phyloP scores from a whole-genome alignment of 1,140 invertebrate species.

The Branchinecta lynchi region DNA sequence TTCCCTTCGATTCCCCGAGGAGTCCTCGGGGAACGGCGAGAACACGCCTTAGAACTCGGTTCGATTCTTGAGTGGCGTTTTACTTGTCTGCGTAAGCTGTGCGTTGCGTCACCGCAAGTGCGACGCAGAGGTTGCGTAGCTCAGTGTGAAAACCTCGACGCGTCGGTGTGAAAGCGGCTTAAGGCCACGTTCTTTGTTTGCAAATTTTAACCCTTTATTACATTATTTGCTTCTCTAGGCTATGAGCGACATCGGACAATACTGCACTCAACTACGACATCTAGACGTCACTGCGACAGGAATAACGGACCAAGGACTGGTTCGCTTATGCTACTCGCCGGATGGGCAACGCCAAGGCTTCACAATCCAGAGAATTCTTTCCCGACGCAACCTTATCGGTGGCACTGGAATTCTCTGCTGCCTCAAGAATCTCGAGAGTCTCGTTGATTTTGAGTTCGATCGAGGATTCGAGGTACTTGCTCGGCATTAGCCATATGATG shows the following conservation, averaged over 20 bases:
- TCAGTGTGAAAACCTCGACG: too few relatives aligned
- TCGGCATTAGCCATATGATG: too few relatives aligned
- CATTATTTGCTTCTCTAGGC: constrained; percentile 22
- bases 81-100: too few relatives aligned
- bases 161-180: too few relatives aligned
- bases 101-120: too few relatives aligned
- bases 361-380: not conserved
- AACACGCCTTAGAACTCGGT: too few relatives aligned
- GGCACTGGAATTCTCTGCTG: not conserved
- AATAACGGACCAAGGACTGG: constrained; percentile 27
- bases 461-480: not conserved
- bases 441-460: not conserved
- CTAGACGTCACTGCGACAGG: constrained; percentile 28
- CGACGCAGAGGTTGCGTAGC: too few relatives aligned
- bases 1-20: too few relatives aligned
- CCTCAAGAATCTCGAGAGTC: not conserved
- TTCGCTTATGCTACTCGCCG: constrained; percentile 23
- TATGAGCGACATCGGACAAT: constrained; percentile 24
- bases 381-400: not conserved
- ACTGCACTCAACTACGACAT: constrained; percentile 26
- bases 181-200: too few relatives aligned
- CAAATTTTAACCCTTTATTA: too few relatives aligned
- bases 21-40: too few relatives aligned
- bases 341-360: constrained; percentile 21
- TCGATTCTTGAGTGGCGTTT: too few relatives aligned